phyloP scores from a whole-genome alignment of 2,888 invertebrate genomes.

The Phorcus lineatus region DNA sequence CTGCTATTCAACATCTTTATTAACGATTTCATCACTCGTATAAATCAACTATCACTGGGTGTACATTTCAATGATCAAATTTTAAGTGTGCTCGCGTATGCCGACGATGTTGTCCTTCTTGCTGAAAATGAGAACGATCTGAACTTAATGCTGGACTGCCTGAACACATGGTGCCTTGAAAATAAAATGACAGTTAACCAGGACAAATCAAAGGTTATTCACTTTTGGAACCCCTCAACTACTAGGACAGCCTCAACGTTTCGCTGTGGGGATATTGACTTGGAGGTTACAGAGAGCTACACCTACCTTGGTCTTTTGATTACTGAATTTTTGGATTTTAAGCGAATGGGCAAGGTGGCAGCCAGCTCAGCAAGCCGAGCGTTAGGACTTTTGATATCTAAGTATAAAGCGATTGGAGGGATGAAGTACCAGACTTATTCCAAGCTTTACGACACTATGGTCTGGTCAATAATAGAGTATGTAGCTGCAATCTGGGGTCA shows the following conservation, averaged over 20 bases:
- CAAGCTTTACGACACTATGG: constrained; percentile 21
- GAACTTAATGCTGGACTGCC: not conserved
- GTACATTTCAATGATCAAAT: not conserved
- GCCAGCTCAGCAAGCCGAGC: constrained; percentile 17
- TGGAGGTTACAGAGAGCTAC: not conserved
- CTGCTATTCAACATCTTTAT: not conserved
- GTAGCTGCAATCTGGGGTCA: constrained; percentile 23
- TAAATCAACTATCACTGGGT: not conserved
- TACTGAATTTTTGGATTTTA: constrained; percentile 26
- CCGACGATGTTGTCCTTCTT: not conserved
- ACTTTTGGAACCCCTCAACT: not conserved
- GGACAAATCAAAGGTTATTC: not conserved
- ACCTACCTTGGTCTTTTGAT: constrained; percentile 8
- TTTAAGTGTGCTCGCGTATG: not conserved
- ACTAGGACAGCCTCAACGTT: not conserved
- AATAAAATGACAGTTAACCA: not conserved
- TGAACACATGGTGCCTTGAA: not conserved
- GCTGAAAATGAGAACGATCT: not conserved
- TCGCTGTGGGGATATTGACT: not conserved
- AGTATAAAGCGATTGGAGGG: constrained; percentile 11
- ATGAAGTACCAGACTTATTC: constrained; percentile 9
- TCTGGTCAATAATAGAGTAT: constrained; percentile 15
- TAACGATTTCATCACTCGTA: not conserved
- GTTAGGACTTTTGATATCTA: constrained; percentile 19
- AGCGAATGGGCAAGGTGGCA: not conserved